These are phyloP conservation scores for Acronicta leporina DNA, from an alignment of 2,888 invertebrate species.

Conservation along the genomic window DNA sequence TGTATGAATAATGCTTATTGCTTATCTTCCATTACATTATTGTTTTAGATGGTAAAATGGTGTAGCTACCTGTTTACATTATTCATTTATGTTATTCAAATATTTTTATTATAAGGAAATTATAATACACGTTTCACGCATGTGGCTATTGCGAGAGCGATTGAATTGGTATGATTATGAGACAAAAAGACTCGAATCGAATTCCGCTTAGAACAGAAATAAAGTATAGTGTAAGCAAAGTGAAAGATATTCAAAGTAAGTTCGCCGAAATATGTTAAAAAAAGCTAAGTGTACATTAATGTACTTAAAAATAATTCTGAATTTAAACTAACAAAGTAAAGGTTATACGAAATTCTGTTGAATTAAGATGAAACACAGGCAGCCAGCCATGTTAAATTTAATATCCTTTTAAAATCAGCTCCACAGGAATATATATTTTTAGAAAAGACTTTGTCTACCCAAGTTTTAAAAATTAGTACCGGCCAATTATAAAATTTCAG, in stretches of 20 bases:
- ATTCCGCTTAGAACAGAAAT: slow-evolving; percentile 8
- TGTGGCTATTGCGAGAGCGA: slow-evolving; percentile 6
- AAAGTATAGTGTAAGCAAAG: no score
- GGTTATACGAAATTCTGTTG: no score
- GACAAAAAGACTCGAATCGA: slow-evolving; percentile 12
- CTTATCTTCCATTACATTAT: slow-evolving; percentile 26
- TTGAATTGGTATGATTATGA: slow-evolving; percentile 20
- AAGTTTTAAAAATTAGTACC: slow-evolving; percentile 6
- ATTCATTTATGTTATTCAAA: slow-evolving; percentile 17
- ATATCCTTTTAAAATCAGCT: slow-evolving; percentile 7
- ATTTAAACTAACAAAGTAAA: slow-evolving; percentile 2
- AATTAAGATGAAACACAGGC: no score
- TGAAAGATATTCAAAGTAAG: slow-evolving; percentile 2
- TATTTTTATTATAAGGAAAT: not conserved
- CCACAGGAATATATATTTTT: not conserved
- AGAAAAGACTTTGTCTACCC: not conserved
- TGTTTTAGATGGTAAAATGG: slow-evolving; percentile 20
- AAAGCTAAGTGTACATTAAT: not conserved
- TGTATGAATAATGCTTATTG: slow-evolving; percentile 31
- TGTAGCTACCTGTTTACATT: slow-evolving; percentile 5
- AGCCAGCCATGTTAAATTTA: not conserved
- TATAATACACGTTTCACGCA: slow-evolving; percentile 2
- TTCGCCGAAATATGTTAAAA: not conserved
- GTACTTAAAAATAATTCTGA: not conserved
- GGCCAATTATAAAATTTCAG: slow-evolving; percentile 46